Conservation (phyloP, 2,797 vertebrate genomes). For the Crocidura indochinensis region DNA sequence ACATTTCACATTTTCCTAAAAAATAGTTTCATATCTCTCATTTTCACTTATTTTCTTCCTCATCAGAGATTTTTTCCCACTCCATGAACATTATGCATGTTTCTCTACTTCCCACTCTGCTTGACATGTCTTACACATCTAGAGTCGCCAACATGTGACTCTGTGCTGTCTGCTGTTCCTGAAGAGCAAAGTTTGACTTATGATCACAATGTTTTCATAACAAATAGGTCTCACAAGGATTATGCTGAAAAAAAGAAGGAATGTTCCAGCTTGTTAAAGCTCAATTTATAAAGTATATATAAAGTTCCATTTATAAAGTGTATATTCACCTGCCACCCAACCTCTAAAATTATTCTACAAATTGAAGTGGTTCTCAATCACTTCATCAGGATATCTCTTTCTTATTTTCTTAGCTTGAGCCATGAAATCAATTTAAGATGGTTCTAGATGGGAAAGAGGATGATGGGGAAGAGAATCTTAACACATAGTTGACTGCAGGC, state of each 20-base stretch:
- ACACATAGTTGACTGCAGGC: constrained; percentile 16
- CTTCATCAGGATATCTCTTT: constrained; percentile 45
- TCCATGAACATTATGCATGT: not conserved
- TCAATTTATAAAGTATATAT: not conserved
- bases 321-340: constrained; percentile 8
- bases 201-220: constrained; percentile 15
- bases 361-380: constrained; percentile 61
- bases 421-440: constrained; percentile 66
- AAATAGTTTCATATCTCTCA: not conserved
- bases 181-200: not conserved
- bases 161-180: not conserved
- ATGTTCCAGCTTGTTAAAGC: constrained; percentile 43
- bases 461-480: not conserved
- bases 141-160: not conserved
- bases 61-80: not conserved
- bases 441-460: not conserved
- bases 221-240: not conserved
- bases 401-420: constrained; percentile 54
- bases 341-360: constrained; percentile 62
- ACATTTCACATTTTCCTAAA: not conserved
- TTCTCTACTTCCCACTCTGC: not conserved
- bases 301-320: not conserved
- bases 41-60: not conserved
- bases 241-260: constrained; percentile 39
- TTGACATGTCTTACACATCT: not conserved